These are phyloP conservation scores for Epinephelus fuscoguttatus DNA, from an alignment of 2,113 vertebrate genomes.

Conservation along the genomic window DNA sequence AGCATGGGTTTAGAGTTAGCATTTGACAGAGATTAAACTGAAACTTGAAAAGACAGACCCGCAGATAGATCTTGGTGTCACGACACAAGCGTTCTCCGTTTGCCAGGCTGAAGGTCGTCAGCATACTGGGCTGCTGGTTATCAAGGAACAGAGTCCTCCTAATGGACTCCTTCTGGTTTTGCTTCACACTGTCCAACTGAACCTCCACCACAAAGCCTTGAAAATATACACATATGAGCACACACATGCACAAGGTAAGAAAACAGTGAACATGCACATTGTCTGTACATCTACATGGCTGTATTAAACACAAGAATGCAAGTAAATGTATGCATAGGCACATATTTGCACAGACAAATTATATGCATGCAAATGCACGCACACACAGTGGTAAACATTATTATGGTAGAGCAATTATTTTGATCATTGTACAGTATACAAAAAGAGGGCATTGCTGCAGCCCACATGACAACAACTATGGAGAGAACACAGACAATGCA, in stretches of 20 bases:
- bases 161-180: conserved; percentile 88
- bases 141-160: conserved; percentile 88
- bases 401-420: not conserved
- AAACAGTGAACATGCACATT: not conserved
- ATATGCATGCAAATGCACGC: conserved; percentile 6
- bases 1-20: not conserved
- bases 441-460: conserved; percentile 1
- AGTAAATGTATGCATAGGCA: not conserved
- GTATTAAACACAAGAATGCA: not conserved
- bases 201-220: conserved; percentile 90
- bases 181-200: conserved; percentile 89
- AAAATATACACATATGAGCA: conserved; percentile 15
- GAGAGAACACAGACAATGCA: conserved; percentile 50
- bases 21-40: not conserved
- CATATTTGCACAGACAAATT: conserved; percentile 3
- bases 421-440: not conserved
- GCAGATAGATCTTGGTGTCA: conserved; percentile 89
- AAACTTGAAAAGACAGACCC: conserved; percentile 77
- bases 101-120: conserved; percentile 80
- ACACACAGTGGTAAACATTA: conserved; percentile 6
- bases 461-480: conserved; percentile 46
- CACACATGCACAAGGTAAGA: not conserved
- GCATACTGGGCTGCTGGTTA: conserved; percentile 82
- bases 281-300: not conserved
- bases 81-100: conserved; percentile 84